phyloP scores from a whole-genome alignment of 2,888 invertebrate species.

The Dione juno region DNA sequence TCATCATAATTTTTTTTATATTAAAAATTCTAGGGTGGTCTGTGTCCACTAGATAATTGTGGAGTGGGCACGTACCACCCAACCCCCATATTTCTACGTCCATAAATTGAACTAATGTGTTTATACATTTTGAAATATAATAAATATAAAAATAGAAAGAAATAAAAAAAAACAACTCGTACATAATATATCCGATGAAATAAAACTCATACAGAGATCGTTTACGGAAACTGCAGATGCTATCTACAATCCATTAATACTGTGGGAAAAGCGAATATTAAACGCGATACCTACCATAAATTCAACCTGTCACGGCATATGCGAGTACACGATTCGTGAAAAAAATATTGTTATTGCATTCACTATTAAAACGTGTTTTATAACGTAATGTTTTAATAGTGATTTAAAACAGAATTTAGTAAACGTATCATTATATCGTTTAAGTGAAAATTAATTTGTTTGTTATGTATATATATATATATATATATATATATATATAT shows the following conservation, averaged over 20 bases:
- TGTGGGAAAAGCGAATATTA: conserved; percentile 17
- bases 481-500: no score
- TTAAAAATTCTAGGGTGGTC: no score
- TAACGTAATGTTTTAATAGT: not conserved
- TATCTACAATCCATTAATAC: conserved; percentile 30
- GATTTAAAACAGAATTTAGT: no score
- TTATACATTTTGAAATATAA: not conserved
- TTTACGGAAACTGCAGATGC: conserved; percentile 20
- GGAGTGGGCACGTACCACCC: no score
- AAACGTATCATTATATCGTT: no score
- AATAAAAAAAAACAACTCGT: not conserved
- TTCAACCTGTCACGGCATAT: conserved; percentile 22
- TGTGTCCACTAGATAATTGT: no score
- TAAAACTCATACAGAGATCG: conserved; percentile 19
- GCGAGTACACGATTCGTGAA: conserved; percentile 3
- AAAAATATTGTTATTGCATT: conserved; percentile 19
- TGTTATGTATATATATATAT: no score
- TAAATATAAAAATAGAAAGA: not conserved
- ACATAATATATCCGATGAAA: not conserved
- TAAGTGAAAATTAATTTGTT: no score
- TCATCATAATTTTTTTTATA: no score
- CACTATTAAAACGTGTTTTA: not conserved
- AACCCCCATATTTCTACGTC: no score
- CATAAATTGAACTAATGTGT: no score
- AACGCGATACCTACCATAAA: conserved; percentile 20